phyloP scores from a whole-genome alignment of 2,113 vertebrate genomes.

The Clarias batrachus region DNA sequence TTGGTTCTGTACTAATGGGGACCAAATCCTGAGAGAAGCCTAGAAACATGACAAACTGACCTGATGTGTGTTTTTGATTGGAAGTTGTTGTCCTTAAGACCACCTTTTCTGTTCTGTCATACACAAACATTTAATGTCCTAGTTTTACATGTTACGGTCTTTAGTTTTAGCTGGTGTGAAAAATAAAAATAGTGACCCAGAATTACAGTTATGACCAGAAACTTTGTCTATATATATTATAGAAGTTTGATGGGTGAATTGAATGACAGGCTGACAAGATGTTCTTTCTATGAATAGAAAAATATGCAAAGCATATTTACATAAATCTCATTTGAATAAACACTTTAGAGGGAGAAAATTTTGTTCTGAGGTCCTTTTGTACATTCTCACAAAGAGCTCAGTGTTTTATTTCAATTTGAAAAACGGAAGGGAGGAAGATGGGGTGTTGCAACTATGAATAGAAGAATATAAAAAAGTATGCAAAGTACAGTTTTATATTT shows the following conservation, averaged over 20 bases:
- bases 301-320: not conserved
- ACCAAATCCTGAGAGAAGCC: not conserved
- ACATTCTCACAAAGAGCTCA: no score
- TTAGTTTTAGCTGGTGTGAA: not conserved
- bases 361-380: not conserved
- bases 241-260: not conserved
- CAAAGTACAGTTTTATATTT: not conserved
- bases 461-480: not conserved
- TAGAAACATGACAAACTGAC: not conserved
- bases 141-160: not conserved
- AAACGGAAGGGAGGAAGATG: not conserved
- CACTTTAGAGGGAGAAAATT: not conserved
- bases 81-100: not conserved
- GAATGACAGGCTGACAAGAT: not conserved
- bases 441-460: not conserved
- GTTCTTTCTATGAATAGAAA: not conserved
- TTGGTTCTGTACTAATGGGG: not conserved
- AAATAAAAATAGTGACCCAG: no score
- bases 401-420: no score
- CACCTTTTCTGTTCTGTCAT: not conserved
- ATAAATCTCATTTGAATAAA: not conserved
- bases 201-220: not conserved
- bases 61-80: not conserved
- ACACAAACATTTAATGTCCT: not conserved
- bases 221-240: not conserved